Base-by-base conservation (phyloP, 1,140 invertebrate species). In the Drosophila parvula region DNA sequence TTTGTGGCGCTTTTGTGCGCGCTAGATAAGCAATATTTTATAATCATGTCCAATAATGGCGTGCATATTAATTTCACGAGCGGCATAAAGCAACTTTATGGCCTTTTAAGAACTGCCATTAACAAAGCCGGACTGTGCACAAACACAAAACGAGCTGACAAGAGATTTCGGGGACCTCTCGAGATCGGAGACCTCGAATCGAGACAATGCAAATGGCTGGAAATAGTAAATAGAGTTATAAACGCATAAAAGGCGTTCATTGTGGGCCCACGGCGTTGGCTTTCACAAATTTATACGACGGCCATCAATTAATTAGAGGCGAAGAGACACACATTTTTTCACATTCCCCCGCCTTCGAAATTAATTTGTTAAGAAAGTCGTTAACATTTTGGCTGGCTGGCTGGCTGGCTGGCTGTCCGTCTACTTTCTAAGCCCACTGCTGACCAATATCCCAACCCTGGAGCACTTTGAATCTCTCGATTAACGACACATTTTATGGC, bases 41-140 rank as follows among this genome's bases (percentile, higher is more conserved):
- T 89, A 89, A 89, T 88, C 85, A 88, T 78, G 78, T 83, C 80
- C 80, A 80, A 89, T 89, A 88, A 89, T 88, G 84, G 84, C 89
- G 67, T 69, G 84, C 84, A 84, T 89, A 88, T 88, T 88, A 88
- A 88, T 88, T 89, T 89, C 84, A 63, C 80, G 78, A 71, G 73
- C 80, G 76, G 76, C 88, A 88, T 88, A 88, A 89, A 88, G 84
- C 80, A 80, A 73, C 88, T 88, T 88, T 89, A 88, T 88, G 80
- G 84, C 84, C 69, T 88, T 88, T 88, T 88, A 88, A 88, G 86
- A 89, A 84, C 84, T 70, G 62, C 80, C 77, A 88, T 88, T 88
- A 88, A 88, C 84, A 89, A 89, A 41, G 78, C 51, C 74, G 63
- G 40, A 55, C 76, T 63, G 60, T 88, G 84, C 80, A 88, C 84